Base-by-base conservation (phyloP, 2,797 vertebrate species). In the Sebastes steindachneri region DNA sequence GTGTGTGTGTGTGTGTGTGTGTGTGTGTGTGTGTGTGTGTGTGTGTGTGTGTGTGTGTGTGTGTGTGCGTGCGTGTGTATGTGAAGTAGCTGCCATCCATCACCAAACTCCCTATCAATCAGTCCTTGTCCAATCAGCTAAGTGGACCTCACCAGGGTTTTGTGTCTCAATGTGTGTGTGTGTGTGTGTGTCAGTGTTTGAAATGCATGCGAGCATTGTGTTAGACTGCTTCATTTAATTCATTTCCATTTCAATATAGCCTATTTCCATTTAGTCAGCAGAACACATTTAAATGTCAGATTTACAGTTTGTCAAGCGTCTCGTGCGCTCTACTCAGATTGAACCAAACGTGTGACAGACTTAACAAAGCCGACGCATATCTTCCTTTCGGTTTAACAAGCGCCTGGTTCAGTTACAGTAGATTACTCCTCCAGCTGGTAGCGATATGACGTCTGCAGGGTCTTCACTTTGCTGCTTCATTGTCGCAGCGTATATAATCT, bases 71-170 rank as follows among this genome's bases (percentile, higher is more conserved):
- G 54, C 76, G 77, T 73, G 48, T 66, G 77, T 45, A 29, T 73
- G 74, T 80, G 72, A 62, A 85, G 71, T 75, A 77, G 72, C 53
- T 79, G 37, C 64, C 77, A 86, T 93, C 81, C 74, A 90, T 93
- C 89, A 90, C 81, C 81, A 74, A 81, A 74, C 62, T 54, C 60
- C 10, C 85, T 66, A 93, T 93, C 90, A 93, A 90, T 94, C 90
- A 93, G 80, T 76, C 83, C 75, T 55, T 19, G 68, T 83, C 84
- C 85, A 94, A 93, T 93, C 91, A 93, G 85, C 89, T 89, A 89
- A 94, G 84, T 93, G 86, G 69, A 86, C 73, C 76, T 77, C 72
- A 77, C 41, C 23, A 55, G 37, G 71, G 12, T 60, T 86, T 64
- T 83, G 54, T 85, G 68, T 14, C n/a, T 64, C 8, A n/a, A 9